Evolutionary conservation across 2,797 vertebrate species (phyloP).

Genomic region (Poecilia velifera): DNA sequence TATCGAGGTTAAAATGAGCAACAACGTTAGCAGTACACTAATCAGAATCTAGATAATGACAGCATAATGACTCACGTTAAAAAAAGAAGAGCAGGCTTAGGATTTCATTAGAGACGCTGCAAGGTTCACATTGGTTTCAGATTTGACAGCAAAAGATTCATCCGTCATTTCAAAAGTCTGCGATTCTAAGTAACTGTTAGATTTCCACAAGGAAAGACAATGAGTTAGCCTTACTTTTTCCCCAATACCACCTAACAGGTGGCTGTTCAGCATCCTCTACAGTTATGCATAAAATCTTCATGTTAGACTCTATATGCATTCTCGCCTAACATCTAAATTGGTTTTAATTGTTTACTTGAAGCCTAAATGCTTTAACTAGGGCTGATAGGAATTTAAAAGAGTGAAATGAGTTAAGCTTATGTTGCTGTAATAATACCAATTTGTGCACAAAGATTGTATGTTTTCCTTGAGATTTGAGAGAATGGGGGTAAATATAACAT

Average conservation of each 20-base stretch:
- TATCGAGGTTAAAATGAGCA: background rate
- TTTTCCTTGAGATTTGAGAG: background rate
- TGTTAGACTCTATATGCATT: background rate
- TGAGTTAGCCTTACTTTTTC: background rate
- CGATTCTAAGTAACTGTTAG: background rate
- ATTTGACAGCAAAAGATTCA: background rate
- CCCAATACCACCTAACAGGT: background rate
- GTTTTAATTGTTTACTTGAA: background rate
- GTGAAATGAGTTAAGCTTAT: background rate
- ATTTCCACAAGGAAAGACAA: background rate
- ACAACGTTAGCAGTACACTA: background rate
- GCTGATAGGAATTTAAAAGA: background rate
- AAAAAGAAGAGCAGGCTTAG: background rate
- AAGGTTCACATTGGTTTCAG: background rate
- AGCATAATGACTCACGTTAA: background rate
- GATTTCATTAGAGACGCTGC: background rate
- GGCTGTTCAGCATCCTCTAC: background rate
- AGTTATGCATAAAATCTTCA: background rate
- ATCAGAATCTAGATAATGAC: background rate
- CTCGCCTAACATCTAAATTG: background rate
- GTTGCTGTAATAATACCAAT: background rate
- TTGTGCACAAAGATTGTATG: background rate
- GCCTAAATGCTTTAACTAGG: background rate
- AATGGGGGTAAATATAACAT: background rate
- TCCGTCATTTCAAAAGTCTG: background rate